Evolutionary conservation across 2,888 invertebrate species (phyloP).

Genomic region (Aspidiotus rigidus): DNA sequence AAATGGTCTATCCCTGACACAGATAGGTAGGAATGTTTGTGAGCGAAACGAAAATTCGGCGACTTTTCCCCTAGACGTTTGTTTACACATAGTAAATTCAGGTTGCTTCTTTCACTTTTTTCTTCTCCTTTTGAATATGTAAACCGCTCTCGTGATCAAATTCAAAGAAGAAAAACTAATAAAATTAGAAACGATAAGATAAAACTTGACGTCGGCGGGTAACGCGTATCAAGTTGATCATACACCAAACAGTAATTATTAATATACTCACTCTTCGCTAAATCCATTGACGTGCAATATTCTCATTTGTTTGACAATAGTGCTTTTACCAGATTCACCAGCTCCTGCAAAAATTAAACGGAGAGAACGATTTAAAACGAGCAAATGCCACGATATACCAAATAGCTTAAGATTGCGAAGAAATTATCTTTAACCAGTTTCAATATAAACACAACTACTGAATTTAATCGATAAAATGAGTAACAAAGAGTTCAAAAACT

Average conservation of each 20-base stretch:
- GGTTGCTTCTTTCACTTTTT: too few relatives aligned
- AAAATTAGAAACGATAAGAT: background rate
- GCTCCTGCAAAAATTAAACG: constrained; percentile 52
- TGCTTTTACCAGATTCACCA: constrained; percentile 89
- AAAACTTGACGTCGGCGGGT: too few relatives aligned
- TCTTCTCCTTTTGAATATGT: too few relatives aligned
- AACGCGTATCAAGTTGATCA: background rate
- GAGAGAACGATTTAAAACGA: background rate
- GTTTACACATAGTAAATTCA: too few relatives aligned
- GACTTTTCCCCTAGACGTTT: too few relatives aligned
- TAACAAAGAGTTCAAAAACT: constrained; percentile 8
- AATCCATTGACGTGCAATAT: constrained; percentile 99
- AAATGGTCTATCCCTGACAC: too few relatives aligned
- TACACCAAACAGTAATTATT: background rate
- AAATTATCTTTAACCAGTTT: background rate
- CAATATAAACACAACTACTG: background rate
- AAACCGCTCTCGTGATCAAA: background rate
- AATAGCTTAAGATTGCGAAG: too few relatives aligned
- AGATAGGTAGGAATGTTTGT: too few relatives aligned
- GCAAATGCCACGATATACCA: too few relatives aligned
- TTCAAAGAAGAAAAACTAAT: background rate
- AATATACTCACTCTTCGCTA: constrained; percentile 69
- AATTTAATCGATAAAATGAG: background rate
- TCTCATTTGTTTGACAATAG: constrained; percentile 97
- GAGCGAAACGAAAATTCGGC: too few relatives aligned